Evolutionary conservation across 2,113 vertebrate species (phyloP), one percentile per base, ranked within the genome.

Genomic region (Mustela lutreola): DNA sequence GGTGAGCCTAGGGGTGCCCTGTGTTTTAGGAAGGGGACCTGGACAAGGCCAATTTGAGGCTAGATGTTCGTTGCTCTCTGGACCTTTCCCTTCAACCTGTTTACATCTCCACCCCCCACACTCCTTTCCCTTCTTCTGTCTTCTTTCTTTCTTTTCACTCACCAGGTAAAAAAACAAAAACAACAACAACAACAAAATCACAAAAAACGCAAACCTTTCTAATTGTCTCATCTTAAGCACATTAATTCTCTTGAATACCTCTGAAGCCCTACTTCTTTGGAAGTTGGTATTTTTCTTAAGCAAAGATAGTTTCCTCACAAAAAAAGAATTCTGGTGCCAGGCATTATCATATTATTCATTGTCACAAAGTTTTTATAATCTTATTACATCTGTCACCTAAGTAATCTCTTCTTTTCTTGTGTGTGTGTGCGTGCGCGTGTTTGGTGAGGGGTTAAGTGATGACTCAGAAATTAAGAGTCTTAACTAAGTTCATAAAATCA

Each of bases 401-500:
- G 62, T 39, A 18, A 67, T 75, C 24, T 87, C n/a, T 95, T 45
- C 73, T 53, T 39, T 6, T n/a, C 58, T 36, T 80, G 73, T 15
- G 33, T n/a, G 65, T 75, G 11, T 75, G 21, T 75, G 71, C 42
- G 2, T 42, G 71, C 6, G 15, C 2, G 33, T 8, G 67, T 19
- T 15, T 31, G 14, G 28, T 28, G 24, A 24, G 12, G 73, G 45
- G 26, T 50, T 50, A 60, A 36, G 48, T 48, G 45, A 79, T 88
- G 86, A 92, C 42, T 28, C 45, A 94, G 73, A 97, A 94, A 89
- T 62, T 39, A 8, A 48, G 75, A 87, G 19, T 76, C 31, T 45
- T 56, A 85, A 63, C 31, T 58, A 86, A 82, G n/a, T 93, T 76
- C 56, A 28, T 78, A 56, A 78, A 70, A 67, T 48, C 79, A 22